A percentile compares a stretch with the other conserved stretches of the same genome.
Evolutionary conservation across 2,113 vertebrate species (phyloP).

Genomic region (Axis porcinus): DNA sequence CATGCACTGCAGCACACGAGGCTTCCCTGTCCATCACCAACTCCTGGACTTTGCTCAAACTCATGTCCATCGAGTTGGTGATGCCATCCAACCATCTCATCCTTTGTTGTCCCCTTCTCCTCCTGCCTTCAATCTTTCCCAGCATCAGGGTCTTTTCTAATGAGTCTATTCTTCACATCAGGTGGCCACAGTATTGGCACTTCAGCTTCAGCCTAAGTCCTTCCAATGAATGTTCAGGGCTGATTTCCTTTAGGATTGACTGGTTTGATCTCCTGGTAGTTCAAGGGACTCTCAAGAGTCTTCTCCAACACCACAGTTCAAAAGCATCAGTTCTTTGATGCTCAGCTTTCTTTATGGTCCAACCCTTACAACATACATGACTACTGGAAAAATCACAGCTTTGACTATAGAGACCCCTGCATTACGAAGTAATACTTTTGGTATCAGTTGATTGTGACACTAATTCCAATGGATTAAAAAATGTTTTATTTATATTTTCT

Average conservation of each 20-base stretch:
- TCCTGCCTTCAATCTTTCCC: background rate
- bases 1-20: background rate
- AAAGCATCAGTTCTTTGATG: background rate
- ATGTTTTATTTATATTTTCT: slow-evolving; percentile 4
- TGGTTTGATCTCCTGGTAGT: background rate
- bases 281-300: background rate
- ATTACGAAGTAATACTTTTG: background rate
- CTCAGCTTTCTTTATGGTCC: background rate
- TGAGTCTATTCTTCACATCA: background rate
- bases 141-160: background rate
- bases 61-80: background rate
- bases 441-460: background rate
- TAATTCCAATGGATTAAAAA: background rate
- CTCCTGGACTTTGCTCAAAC: background rate
- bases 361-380: background rate
- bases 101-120: background rate
- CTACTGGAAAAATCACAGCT: background rate
- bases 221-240: background rate
- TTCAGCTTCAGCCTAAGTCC: background rate
- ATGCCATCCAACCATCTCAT: background rate
- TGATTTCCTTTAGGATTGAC: background rate
- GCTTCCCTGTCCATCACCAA: background rate
- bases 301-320: background rate
- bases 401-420: background rate
- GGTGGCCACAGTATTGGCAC: background rate